Conservation (phyloP, 2,797 vertebrate genomes). For the Clarias pachynema region DNA sequence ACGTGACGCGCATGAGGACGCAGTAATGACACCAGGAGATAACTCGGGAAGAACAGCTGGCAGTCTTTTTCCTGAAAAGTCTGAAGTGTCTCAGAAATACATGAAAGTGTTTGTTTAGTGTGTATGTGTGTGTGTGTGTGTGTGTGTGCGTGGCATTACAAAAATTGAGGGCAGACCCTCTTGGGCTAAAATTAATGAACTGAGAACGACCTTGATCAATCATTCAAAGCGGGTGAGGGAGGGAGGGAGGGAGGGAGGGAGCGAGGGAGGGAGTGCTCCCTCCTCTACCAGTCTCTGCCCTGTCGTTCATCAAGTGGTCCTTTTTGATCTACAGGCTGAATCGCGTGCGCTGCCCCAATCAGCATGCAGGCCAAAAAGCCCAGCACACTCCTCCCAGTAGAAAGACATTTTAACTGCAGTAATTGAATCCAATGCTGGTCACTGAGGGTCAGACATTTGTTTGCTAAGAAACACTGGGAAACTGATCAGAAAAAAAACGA, state of each 20-base stretch:
- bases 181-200: constrained; percentile 80
- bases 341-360: constrained; percentile 81
- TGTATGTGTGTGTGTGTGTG: constrained; percentile 30
- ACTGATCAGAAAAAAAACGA: constrained; percentile 1
- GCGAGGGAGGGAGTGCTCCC: constrained; percentile 64
- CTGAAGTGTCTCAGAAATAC: constrained; percentile 23
- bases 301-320: constrained; percentile 83
- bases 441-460: constrained; percentile 42
- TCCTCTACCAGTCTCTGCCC: constrained; percentile 77
- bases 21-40: constrained; percentile 14
- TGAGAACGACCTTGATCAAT: constrained; percentile 84
- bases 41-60: constrained; percentile 20
- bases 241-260: too few species aligned
- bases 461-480: constrained; percentile 15
- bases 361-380: constrained; percentile 33
- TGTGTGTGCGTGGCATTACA: constrained; percentile 32
- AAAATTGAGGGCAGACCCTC: constrained; percentile 67
- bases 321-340: constrained; percentile 88
- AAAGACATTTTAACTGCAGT: constrained; percentile 54
- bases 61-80: constrained; percentile 21
- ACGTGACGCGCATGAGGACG: not conserved
- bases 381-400: constrained; percentile 25
- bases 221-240: constrained; percentile 71
- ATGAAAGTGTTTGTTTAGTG: constrained; percentile 48
- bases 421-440: constrained; percentile 58